phyloP scores from a whole-genome alignment of 1,140 invertebrate species.

The Forficula auricularia region DNA sequence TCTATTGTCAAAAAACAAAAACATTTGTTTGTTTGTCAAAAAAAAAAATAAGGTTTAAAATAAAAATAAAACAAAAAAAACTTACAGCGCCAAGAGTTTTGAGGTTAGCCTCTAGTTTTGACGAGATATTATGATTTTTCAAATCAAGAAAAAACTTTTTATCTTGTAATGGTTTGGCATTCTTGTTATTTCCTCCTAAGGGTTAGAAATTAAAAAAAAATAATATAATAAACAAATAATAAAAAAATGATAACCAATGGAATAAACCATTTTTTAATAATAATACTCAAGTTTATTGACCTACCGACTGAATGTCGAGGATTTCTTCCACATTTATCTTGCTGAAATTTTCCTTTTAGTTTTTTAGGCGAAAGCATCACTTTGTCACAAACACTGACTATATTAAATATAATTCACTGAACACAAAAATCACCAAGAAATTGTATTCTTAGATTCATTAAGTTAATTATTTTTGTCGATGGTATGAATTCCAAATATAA shows the following conservation, averaged over 20 bases:
- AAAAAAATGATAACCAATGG: conserved; percentile 16
- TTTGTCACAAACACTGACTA: no score
- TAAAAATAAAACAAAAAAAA: conserved; percentile 13
- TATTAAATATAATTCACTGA: no score
- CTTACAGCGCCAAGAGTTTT: conserved; percentile 47
- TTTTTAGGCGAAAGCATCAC: no score
- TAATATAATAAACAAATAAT: conserved; percentile 19
- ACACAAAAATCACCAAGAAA: no score
- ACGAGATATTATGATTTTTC: conserved; percentile 38
- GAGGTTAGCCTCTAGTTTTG: conserved; percentile 41
- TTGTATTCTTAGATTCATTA: no score
- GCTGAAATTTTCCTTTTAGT: no score
- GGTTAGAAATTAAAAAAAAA: conserved; percentile 16
- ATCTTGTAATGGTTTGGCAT: conserved; percentile 33
- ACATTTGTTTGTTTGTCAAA: no score
- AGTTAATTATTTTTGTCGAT: no score
- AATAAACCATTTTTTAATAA: conserved; percentile 14
- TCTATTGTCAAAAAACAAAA: background rate
- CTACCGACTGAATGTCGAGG: no score
- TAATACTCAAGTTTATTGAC: background rate
- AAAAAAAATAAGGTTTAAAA: no score
- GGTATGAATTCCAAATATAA: no score
- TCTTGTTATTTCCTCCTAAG: conserved; percentile 27
- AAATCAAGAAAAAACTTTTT: conserved; percentile 53
- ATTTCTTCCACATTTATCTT: no score